A percentile compares a stretch with the other conserved stretches of the same genome.
These are phyloP conservation scores for Muricea muricata DNA, from an alignment of 92 coral and sea anemone genomes.

Conservation along the genomic window DNA sequence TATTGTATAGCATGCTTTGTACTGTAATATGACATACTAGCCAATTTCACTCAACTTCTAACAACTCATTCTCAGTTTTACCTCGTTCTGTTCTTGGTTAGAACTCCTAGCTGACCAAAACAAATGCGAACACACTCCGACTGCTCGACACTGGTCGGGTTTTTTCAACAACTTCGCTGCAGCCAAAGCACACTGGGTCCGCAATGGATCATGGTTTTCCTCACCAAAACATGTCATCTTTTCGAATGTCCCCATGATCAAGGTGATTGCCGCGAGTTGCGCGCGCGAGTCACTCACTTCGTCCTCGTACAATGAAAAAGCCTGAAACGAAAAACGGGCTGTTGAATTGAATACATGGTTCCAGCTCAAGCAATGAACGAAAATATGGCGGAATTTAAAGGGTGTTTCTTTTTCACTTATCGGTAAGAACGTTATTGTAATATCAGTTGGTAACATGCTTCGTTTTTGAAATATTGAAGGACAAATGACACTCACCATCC, in stretches of 20 bases:
- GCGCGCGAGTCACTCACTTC: constrained; percentile 98
- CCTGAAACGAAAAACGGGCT: constrained; percentile 62
- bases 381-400: too few relatives aligned
- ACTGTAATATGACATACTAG: too few relatives aligned
- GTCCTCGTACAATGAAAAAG: constrained; percentile 95
- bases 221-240: constrained; percentile 98
- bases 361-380: too few relatives aligned
- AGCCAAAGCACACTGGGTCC: constrained; percentile 98
- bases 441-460: too few relatives aligned
- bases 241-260: constrained; percentile 96
- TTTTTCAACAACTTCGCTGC: constrained; percentile 96
- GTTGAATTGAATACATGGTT: too few relatives aligned
- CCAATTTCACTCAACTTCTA: too few relatives aligned
- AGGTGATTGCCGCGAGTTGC: constrained; percentile 95
- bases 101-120: constrained; percentile 97
- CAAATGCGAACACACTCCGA: constrained; percentile 95
- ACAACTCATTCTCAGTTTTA: constrained; percentile 28
- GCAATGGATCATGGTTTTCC: constrained; percentile 96
- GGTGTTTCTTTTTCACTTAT: too few relatives aligned
- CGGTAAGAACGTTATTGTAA: too few relatives aligned
- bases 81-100: constrained; percentile 96
- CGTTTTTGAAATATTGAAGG: too few relatives aligned
- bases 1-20: too few relatives aligned
- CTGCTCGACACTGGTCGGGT: constrained; percentile 99
- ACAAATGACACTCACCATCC: too few relatives aligned